Evolutionary conservation across 2,888 invertebrate genomes (phyloP).

Genomic region (Cephonodes hylas): DNA sequence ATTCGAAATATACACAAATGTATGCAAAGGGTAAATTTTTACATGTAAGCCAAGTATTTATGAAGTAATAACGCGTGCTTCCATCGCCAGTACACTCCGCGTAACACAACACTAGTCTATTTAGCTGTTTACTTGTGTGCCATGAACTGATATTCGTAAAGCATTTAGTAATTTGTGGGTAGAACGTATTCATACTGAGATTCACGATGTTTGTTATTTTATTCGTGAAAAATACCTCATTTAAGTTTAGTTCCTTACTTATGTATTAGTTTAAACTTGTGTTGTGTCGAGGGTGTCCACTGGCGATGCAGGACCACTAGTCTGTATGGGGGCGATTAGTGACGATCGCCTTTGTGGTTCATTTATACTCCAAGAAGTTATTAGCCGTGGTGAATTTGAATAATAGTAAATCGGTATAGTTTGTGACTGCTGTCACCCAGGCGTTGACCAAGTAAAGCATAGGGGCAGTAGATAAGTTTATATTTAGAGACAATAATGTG

Average conservation of each 20-base stretch:
- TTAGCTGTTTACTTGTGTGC: neutral
- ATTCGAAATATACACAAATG: constrained; percentile 43
- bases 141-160: neutral
- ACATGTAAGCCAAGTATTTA: constrained; percentile 46
- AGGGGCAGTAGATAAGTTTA: neutral
- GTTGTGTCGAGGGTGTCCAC: neutral
- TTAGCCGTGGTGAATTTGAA: neutral
- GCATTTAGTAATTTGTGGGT: neutral
- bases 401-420: neutral
- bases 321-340: neutral
- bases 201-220: neutral
- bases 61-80: constrained; percentile 23
- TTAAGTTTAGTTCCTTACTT: no score
- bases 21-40: constrained; percentile 53
- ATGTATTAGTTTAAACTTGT: neutral
- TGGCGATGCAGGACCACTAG: neutral
- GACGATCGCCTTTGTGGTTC: neutral
- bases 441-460: constrained; percentile 5
- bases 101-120: neutral
- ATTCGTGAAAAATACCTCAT: neutral
- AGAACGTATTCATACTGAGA: neutral
- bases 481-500: neutral
- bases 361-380: neutral
- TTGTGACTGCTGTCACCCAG: neutral
- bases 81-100: neutral